Percentiles rank a stretch among this genome's conserved stretches.
These are phyloP conservation scores for Perithous albicinctus DNA, from an alignment of 2,888 invertebrate genomes.

Conservation along the genomic window DNA sequence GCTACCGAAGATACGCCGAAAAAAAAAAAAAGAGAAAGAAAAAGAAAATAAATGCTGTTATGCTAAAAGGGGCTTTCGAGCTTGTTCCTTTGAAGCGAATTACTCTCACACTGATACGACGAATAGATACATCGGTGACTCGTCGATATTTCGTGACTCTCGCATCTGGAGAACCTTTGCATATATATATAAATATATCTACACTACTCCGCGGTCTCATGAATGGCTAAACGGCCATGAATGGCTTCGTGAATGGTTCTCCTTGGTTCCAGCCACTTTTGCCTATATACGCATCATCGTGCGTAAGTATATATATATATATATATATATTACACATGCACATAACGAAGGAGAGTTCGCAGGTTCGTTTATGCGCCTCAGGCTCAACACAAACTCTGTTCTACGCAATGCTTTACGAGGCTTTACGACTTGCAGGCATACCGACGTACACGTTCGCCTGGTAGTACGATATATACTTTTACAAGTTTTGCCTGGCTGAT, in stretches of 20 bases:
- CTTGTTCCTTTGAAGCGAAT: not conserved
- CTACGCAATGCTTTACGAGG: conserved; percentile 26
- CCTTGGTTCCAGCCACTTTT: conserved; percentile 35
- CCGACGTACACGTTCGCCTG: conserved; percentile 24
- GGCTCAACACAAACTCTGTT: conserved; percentile 51
- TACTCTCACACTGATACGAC: not conserved
- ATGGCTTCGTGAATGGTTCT: conserved; percentile 66
- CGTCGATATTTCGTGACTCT: conserved; percentile 50
- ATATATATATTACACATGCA: conserved; percentile 18
- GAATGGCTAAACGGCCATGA: conserved; percentile 66
- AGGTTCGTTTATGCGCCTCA: conserved; percentile 60
- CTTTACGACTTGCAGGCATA: conserved; percentile 57
- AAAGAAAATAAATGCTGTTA: conserved; percentile 15
- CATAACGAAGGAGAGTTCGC: conserved; percentile 32
- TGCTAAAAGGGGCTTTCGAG: conserved; percentile 30
- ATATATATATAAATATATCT: conserved; percentile 14
- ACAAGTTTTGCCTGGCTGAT: conserved; percentile 6
- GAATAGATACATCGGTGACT: conserved; percentile 34
- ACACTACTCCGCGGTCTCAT: conserved; percentile 48
- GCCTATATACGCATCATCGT: conserved; percentile 36
- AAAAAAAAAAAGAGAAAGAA: conserved; percentile 5
- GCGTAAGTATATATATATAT: conserved; percentile 6
- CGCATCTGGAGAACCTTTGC: conserved; percentile 4
- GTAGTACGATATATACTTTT: conserved; percentile 44
- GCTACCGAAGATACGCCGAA: not conserved